Conservation (phyloP, 2,888 invertebrate species). For the Acrobeloides nanus region DNA sequence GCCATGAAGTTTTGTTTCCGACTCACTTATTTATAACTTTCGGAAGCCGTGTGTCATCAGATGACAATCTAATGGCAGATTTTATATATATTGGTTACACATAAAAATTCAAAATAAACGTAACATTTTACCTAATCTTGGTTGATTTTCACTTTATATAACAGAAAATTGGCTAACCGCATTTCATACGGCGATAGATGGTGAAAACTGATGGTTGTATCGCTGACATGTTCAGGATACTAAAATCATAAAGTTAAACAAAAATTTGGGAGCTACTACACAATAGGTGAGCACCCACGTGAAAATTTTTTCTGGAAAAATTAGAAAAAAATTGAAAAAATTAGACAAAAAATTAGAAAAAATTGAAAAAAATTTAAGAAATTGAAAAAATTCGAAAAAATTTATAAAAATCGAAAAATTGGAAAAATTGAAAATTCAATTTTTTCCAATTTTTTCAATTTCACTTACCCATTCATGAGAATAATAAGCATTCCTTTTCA, state of each 20-base stretch:
- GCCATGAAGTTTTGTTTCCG: too few species aligned
- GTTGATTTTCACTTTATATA: slow-evolving; percentile 23
- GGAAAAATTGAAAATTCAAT: background rate
- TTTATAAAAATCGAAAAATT: background rate
- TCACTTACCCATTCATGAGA: slow-evolving; percentile 7
- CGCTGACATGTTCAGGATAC: slow-evolving; percentile 34
- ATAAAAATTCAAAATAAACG: too few species aligned
- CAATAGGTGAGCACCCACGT: background rate
- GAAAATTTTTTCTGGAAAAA: slow-evolving; percentile 3
- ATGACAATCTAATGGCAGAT: too few species aligned
- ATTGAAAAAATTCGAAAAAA: background rate
- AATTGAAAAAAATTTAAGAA: background rate
- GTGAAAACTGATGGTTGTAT: slow-evolving; percentile 36
- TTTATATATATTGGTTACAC: too few species aligned
- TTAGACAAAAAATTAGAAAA: background rate
- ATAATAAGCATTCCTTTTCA: slow-evolving; percentile 10
- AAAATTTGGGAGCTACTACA: too few species aligned
- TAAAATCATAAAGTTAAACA: too few species aligned
- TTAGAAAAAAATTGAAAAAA: slow-evolving; percentile 2
- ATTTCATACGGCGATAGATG: slow-evolving; percentile 44
- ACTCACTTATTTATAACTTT: too few species aligned
- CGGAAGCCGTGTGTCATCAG: too few species aligned
- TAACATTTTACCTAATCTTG: too few species aligned
- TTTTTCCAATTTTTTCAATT: background rate
- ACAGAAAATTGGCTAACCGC: slow-evolving; percentile 34